phyloP scores from a whole-genome alignment of 1,140 invertebrate genomes.

The Apis dorsata region DNA sequence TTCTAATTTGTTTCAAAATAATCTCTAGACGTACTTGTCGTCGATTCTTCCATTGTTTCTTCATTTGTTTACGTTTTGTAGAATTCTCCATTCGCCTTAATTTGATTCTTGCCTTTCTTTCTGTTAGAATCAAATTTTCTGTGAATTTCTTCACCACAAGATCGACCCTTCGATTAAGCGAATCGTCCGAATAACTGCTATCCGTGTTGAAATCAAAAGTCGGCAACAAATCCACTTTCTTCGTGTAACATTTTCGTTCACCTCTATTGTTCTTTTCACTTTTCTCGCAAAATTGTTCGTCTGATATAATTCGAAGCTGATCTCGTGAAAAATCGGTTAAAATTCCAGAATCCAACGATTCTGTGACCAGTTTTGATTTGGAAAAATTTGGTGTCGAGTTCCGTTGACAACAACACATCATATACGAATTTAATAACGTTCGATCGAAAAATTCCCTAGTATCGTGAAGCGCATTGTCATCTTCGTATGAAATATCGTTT shows the following conservation, averaged over 20 bases:
- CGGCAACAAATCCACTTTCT: neutral
- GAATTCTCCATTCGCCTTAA: conserved; percentile 12
- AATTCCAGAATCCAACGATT: conserved; percentile 71
- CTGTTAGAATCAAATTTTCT: conserved; percentile 72
- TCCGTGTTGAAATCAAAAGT: conserved; percentile 52
- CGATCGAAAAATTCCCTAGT: neutral
- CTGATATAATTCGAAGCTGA: neutral
- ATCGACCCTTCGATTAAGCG: conserved; percentile 66
- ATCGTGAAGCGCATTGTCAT: neutral
- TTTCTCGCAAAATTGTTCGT: neutral
- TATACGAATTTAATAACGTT: neutral
- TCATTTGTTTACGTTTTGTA: neutral
- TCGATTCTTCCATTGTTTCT: neutral
- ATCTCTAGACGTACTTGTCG: neutral
- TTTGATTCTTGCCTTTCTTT: conserved; percentile 64
- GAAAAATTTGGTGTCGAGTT: neutral
- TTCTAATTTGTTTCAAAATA: neutral
- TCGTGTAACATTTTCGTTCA: neutral
- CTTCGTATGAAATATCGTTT: neutral
- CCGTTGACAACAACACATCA: neutral
- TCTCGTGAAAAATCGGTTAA: conserved; percentile 56
- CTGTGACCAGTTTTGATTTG: conserved; percentile 39
- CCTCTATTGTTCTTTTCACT: neutral
- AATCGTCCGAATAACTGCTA: conserved; percentile 60
- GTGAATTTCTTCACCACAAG: conserved; percentile 70